These are phyloP conservation scores for Drosophila ezoana DNA, from an alignment of 2,888 invertebrate species.

Conservation along the genomic window DNA sequence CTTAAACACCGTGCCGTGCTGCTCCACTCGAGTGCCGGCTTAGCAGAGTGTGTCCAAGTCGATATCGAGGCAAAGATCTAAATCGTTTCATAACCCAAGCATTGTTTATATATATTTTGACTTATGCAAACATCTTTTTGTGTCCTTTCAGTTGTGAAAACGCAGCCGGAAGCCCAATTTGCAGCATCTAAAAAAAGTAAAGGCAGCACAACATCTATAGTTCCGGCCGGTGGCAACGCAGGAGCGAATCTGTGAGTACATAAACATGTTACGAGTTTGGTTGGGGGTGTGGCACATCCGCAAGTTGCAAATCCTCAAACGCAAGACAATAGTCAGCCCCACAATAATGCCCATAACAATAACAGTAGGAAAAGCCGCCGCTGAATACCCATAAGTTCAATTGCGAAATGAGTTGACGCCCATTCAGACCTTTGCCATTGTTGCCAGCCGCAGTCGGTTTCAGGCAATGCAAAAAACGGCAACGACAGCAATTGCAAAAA, in stretches of 20 bases:
- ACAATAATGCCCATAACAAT: conserved; percentile 31
- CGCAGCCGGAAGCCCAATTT: background rate
- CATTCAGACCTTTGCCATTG: conserved; percentile 35
- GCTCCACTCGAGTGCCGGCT: conserved; percentile 4
- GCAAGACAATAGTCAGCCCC: conserved; percentile 35
- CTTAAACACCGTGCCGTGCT: background rate
- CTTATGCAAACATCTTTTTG: background rate
- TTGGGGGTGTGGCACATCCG: conserved; percentile 29
- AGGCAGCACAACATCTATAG: background rate
- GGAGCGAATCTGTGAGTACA: conserved; percentile 32
- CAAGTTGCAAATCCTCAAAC: conserved; percentile 20
- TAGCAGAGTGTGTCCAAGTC: conserved; percentile 24
- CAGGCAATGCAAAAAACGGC: background rate
- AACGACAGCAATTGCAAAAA: conserved; percentile 15
- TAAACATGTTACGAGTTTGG: conserved; percentile 3
- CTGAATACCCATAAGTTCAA: conserved; percentile 10
- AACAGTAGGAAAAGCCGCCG: conserved; percentile 31
- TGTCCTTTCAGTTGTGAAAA: conserved; percentile 26
- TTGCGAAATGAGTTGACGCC: conserved; percentile 41
- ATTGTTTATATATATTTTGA: background rate
- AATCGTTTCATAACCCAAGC: background rate
- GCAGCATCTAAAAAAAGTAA: background rate
- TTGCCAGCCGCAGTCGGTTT: conserved; percentile 13
- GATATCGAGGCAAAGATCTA: conserved; percentile 18
- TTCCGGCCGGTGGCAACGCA: conserved; percentile 11